Conservation (phyloP, 2,113 vertebrate species). For the Steatornis caripensis region DNA sequence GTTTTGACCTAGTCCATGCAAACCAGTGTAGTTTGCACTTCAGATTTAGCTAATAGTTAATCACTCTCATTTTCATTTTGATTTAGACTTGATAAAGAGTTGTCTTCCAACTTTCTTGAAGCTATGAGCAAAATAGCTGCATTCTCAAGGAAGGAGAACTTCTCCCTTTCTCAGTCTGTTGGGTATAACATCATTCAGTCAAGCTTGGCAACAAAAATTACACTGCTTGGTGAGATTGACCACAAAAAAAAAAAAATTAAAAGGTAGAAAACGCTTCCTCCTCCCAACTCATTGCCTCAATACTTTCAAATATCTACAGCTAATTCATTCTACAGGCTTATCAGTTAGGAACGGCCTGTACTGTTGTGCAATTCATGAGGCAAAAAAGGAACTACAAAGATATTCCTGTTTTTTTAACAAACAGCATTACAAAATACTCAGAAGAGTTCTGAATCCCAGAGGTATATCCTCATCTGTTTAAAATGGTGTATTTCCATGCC, state of each 20-base stretch:
- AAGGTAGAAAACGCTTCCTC: neutral
- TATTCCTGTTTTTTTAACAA: neutral
- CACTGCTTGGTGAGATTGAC: neutral
- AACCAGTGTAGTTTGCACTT: neutral
- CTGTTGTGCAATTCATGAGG: neutral
- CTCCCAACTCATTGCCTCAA: neutral
- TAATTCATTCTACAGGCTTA: neutral
- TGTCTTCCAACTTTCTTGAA: neutral
- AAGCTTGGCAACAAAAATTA: neutral
- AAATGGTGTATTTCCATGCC: accelerated
- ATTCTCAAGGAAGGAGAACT: neutral
- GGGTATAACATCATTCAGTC: neutral
- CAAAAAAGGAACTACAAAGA: neutral
- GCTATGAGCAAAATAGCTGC: neutral
- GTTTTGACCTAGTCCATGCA: neutral
- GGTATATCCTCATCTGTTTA: neutral
- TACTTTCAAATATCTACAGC: neutral
- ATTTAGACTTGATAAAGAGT: neutral
- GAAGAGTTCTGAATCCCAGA: neutral
- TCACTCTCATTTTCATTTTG: neutral
- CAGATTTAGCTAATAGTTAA: neutral
- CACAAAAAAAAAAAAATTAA: neutral
- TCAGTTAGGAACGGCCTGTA: neutral
- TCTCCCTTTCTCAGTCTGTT: neutral
- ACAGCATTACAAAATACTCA: neutral